Base-by-base conservation (phyloP, 23 tunicate genomes). In the Styela plicata region DNA sequence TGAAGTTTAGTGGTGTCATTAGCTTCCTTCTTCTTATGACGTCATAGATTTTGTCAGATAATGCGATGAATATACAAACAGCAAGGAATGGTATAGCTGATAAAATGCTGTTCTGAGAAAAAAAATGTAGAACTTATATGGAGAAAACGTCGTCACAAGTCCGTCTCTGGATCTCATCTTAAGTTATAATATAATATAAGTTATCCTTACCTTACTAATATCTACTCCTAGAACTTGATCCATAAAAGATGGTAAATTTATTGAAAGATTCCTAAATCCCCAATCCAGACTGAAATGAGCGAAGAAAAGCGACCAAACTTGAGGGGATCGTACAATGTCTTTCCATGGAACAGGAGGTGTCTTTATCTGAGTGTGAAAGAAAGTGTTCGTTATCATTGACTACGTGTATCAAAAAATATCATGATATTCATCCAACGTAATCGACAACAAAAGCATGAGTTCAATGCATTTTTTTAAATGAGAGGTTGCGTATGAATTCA, bases 21-120 rank as follows among this genome's bases (percentile, higher is more conserved):
- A 69, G 20, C 29, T 64, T 52, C 24, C 44, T 69, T 33, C 79
- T 64, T n/a, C 76, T 66, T 25, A 80, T 57, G 36, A 37, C 21
- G 53, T 69, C 76, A 28, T 78, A 75, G 1, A 86, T 68, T 68
- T 70, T 70, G 18, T 78, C 89, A 19, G 89, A 70, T 3, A 64
- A 21, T 5, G 89, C 74, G n/a, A 82, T 86, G 78, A 86, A 86
- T 26, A 86, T 64, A 73, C 89, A 86, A 30, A 86, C 63, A 32
- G 84, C 84, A 27, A 79, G 84, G 52, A 86, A 86, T 13, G 89
- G 89, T 2, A 86, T 86, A 22, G 89, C 89, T 23, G 89, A 83
- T n/a, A 86, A 1, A 2, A 74, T 82, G 79, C 89, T 86, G 80
- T 79, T 86, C 89, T 86, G 84, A 1, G 34, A 76, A 23, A 2